Evolutionary conservation across 2,888 invertebrate genomes (phyloP), one percentile per base, ranked within the genome.

Genomic region (Ypsolopha sequella): DNA sequence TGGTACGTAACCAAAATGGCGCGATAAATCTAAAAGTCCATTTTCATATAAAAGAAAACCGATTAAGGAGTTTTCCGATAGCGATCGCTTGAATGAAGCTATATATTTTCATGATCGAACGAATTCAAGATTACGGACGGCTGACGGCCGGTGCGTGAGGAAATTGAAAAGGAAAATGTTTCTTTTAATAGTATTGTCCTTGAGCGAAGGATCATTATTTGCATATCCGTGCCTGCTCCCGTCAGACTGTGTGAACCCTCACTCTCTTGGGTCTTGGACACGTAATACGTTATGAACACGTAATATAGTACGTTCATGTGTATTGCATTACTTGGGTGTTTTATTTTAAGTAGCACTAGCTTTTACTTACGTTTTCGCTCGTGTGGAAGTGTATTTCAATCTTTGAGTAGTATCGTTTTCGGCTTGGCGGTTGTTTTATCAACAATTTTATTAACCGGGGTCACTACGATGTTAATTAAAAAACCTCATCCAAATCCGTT

Each of bases 41-140:
- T 85, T 84, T 84, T 84, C 80, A 81, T 85, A 81, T 80, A 82
- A 81, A 84, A 81, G 82, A 84, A 85, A 86, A 82, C 76, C 84
- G 85, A 85, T 86, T 85, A 85, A 84, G 80, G 78, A 76, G 84
- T 78, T 81, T 81, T 80, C 64, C 76, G 85, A 85, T 85, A 84
- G 79, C 71, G 78, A 85, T 86, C 81, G 75, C 69, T 76, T 66
- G 80, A 81, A 81, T 78, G 77, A 80, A 84, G 80, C 85, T 76
- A 84, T 85, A 86, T 82, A 85, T 86, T 86, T 80, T 85, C 85
- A 82, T 84, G 84, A 85, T 84, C 80, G 81, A 84, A 62, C 73
- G 78, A 72, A 74, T 79, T 75, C 68, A 74, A 80, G 80, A 85
- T 84, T 82, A 73, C 68, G 72, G 75, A 71, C 74, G 79, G 70